Evolutionary conservation across 92 coral and sea anemone species (phyloP), one percentile per base, ranked within the genome.

Genomic region (Hydrozoanthus gracilis): DNA sequence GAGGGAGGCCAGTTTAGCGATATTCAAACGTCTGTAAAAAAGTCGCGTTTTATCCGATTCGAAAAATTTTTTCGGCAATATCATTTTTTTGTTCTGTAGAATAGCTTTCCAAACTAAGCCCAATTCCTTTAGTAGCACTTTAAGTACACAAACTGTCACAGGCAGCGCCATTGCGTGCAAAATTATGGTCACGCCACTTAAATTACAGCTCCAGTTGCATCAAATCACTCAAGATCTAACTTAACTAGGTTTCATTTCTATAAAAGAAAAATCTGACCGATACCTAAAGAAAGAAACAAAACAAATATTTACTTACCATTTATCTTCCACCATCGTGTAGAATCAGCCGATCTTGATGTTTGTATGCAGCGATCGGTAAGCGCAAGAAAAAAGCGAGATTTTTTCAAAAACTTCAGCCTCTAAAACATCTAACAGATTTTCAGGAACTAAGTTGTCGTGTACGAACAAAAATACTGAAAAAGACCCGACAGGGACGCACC

Each of bases 241-340:
- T 4, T 4, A 15, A 15, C 15, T 64, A 20, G 3, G 69, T 64
- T 64, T 64, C 69, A 66, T 7, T 45, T 5, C 27, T 66, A 66
- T 17, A 45, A 66, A 66, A 17, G 44, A 66, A 66, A 39, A 66
- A 66, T 66, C 17, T 66, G 17, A 17, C 71, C 17, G 71, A 8
- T 7, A 66, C 17, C 71, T 66, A 5, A 45, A 17, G 71, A 1
- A 66, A 66, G 17, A 66, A 66, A 66, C 44, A 66, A 66, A 66
- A 66, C 27, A 66, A 66, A 16, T 66, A 17, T 8, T 62, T 12
- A 3, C 20, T n/a, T 62, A 62, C 20, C 35, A 4, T 62, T 17
- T 45, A 66, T 66, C 27, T 66, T 66, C 71, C 71, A 66, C 17
- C 71, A 66, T 66, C 8, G 44, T 66, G 71, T 66, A 45, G 71